Conservation (phyloP, 2,113 vertebrate genomes). For the Chionomys nivalis region DNA sequence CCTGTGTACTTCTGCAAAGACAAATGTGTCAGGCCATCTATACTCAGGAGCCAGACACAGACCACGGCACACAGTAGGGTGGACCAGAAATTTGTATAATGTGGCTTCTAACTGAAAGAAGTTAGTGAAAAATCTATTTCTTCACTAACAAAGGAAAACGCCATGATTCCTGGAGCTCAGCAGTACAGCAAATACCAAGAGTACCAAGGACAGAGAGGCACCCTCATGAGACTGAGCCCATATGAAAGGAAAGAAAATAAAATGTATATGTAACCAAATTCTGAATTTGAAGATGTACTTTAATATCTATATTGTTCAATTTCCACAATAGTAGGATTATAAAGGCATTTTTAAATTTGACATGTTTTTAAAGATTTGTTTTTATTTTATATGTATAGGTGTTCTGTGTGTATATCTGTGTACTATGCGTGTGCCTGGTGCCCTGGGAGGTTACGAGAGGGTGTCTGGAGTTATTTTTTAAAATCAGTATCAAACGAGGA, state of each 20-base stretch:
- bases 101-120: not conserved
- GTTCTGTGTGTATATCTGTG: not conserved
- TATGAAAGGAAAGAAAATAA: not conserved
- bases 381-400: not conserved
- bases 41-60: not conserved
- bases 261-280: not conserved
- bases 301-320: not conserved
- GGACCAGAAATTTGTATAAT: not conserved
- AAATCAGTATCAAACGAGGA: not conserved
- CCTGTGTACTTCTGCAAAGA: not conserved
- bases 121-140: not conserved
- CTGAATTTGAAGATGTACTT: slow-evolving; percentile 10
- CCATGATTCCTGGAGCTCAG: not conserved
- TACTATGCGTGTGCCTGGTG: not conserved
- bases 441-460: not conserved
- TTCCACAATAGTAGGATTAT: not conserved
- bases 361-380: not conserved
- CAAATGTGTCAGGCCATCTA: not conserved
- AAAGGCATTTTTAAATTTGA: not conserved
- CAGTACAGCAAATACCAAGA: not conserved
- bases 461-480: not conserved
- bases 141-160: not conserved
- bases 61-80: too few species aligned
- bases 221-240: not conserved
- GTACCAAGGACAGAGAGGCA: not conserved